Evolutionary conservation across 2,113 vertebrate genomes (phyloP), one percentile per base, ranked within the genome.

Genomic region (Diphyllodes magnificus): DNA sequence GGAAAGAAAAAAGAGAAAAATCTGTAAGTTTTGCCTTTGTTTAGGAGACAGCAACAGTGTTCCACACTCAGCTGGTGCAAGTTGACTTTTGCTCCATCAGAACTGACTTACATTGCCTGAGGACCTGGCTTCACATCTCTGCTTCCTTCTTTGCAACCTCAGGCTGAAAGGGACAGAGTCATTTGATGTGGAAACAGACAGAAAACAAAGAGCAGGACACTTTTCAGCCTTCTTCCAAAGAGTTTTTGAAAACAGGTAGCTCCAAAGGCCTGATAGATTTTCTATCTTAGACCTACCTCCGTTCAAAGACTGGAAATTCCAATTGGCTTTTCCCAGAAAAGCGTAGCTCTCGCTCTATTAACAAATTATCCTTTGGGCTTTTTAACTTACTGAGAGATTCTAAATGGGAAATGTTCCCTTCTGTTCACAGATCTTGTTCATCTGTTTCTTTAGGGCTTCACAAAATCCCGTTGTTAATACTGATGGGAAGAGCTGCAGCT

Each of bases 381-480:
- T 88, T 15, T 64, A 76, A 49, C n/a, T 82, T 76, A 35, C 82
- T 40, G 57, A 13, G 72, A 86, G 93, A n/a, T 93, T 93, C 82
- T 65, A 72, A 88, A 65, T 83, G 89, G 93, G 91, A 90, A 77
- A 86, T 25, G 59, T 64, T 92, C 64, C 91, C 83, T 82, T 95
- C 83, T 88, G 68, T 65, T 90, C 82, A 35, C 80, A 65, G 76
- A 60, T n/a, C 82, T 57, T 64, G 71, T 56, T 90, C 82, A 37
- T 90, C 91, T 72, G 75, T 61, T 92, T 60, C 92, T 93, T 90
- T 11, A 64, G 79, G 70, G 88, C 79, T 49, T 86, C 79, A 47
- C 89, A 56, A 82, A 88, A 44, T 50, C 86, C 35, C 9, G 25
- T 17, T 68, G 82, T 59, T 82, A 25, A 76, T 82, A 60, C 59